Percentiles rank a stretch among this genome's conserved stretches.
These are phyloP conservation scores for Sphenodon punctatus DNA, from an alignment of 2,797 vertebrate species.

Conservation along the genomic window DNA sequence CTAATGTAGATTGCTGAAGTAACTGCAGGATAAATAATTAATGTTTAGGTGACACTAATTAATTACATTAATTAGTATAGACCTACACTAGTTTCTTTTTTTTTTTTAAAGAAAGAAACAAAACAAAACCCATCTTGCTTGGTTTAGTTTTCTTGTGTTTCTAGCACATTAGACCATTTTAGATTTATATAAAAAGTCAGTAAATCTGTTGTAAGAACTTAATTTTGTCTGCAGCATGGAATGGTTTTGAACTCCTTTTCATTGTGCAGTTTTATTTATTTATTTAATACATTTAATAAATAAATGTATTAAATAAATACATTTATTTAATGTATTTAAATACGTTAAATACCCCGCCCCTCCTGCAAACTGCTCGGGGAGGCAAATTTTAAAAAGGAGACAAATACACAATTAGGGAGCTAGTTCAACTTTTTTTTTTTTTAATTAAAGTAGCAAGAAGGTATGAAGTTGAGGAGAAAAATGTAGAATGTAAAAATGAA, in stretches of 20 bases:
- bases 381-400: no score
- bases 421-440: no score
- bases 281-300: no score
- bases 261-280: background rate
- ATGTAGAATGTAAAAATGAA: no score
- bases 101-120: no score
- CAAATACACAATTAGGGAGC: no score
- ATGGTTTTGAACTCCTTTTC: background rate
- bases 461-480: no score
- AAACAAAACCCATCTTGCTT: background rate
- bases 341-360: no score
- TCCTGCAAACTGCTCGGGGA: no score
- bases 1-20: slow-evolving; percentile 7
- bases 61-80: slow-evolving; percentile 31
- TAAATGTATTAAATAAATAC: no score
- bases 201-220: background rate
- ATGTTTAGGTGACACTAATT: slow-evolving; percentile 37
- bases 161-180: background rate
- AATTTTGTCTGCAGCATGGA: accelerated
- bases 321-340: no score
- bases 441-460: no score
- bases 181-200: background rate
- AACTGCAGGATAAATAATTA: slow-evolving; percentile 50
- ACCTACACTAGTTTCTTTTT: background rate
- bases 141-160: background rate